Conservation (phyloP, 2,888 invertebrate genomes). For the Mactromeris polynyma region DNA sequence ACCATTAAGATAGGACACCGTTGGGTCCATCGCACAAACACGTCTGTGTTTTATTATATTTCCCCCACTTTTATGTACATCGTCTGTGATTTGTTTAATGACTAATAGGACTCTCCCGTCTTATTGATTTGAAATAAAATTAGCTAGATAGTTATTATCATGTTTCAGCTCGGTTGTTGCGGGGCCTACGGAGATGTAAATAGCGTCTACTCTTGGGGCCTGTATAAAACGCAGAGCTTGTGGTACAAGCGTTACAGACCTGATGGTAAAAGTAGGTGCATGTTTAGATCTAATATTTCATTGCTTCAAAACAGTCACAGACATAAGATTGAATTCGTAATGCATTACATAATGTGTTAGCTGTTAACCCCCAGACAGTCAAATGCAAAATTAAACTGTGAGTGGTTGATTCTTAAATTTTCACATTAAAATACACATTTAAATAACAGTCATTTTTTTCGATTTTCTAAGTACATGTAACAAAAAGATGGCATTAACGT, state of each 20-base stretch:
- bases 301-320: conserved; percentile 18
- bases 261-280: conserved; percentile 71
- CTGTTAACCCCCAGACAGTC: too few relatives aligned
- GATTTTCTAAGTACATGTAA: too few relatives aligned
- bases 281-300: conserved; percentile 29
- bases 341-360: too few relatives aligned
- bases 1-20: too few relatives aligned
- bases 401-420: too few relatives aligned
- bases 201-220: conserved; percentile 61
- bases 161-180: conserved; percentile 67
- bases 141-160: neutral
- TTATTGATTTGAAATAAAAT: neutral
- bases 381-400: too few relatives aligned
- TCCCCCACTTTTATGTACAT: neutral
- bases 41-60: too few relatives aligned
- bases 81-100: neutral
- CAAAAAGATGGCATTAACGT: neutral
- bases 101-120: neutral
- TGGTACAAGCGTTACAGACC: conserved; percentile 68
- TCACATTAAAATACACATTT: too few relatives aligned
- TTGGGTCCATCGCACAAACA: too few relatives aligned
- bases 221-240: conserved; percentile 67
- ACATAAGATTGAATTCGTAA: too few relatives aligned
- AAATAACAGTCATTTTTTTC: too few relatives aligned
- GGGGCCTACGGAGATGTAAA: conserved; percentile 68